phyloP scores from a whole-genome alignment of 2,113 vertebrate species.

The Scytalopus superciliaris region DNA sequence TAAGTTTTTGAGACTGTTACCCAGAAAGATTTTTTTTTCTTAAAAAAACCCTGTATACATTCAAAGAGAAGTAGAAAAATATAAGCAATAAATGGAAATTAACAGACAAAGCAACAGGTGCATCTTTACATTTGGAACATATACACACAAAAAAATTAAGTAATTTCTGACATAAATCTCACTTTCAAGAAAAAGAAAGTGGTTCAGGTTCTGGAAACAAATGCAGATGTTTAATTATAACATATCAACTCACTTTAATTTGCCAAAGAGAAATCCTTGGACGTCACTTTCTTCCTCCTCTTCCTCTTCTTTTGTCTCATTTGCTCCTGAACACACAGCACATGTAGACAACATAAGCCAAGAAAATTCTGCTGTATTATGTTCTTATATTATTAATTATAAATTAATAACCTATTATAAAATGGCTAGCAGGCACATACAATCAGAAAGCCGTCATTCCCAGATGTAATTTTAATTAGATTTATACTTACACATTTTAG shows the following conservation, averaged over 20 bases:
- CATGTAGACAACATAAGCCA: background rate
- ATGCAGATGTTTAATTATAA: background rate
- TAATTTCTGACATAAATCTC: background rate
- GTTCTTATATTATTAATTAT: background rate
- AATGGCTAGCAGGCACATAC: background rate
- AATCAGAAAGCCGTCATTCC: background rate
- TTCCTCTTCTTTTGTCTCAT: conserved; percentile 65
- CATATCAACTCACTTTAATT: conserved; percentile 83
- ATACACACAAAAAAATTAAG: background rate
- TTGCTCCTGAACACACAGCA: conserved; percentile 72
- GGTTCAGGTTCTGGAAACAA: background rate
- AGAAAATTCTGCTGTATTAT: background rate
- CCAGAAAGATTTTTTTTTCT: background rate
- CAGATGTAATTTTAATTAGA: background rate
- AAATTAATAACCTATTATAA: background rate
- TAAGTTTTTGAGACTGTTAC: background rate
- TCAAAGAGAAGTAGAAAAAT: background rate
- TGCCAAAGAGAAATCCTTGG: conserved; percentile 92
- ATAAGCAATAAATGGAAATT: background rate
- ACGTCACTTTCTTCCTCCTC: conserved; percentile 75
- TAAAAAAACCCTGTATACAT: background rate
- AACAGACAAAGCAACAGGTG: background rate
- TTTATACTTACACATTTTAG: background rate
- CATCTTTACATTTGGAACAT: background rate
- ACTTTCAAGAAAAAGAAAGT: background rate